Evolutionary conservation across 2,888 invertebrate species (phyloP).

Genomic region (Tricholauxania praeusta): DNA sequence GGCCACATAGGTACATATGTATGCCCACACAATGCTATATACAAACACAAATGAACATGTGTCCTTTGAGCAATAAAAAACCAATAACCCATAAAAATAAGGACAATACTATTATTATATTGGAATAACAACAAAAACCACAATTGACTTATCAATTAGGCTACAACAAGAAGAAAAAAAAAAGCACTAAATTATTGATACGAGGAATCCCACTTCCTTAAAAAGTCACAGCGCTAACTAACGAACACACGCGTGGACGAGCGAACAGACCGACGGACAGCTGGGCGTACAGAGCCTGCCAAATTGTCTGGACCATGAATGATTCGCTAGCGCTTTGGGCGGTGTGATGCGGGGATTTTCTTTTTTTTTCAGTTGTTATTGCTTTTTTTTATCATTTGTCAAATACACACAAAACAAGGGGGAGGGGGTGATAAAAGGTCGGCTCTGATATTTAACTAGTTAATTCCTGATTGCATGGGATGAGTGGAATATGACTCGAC

Average conservation of each 20-base stretch:
- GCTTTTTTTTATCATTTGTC: conserved; percentile 48
- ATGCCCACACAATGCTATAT: not conserved
- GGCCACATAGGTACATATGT: not conserved
- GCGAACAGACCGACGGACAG: conserved; percentile 13
- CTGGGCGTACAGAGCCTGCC: not conserved
- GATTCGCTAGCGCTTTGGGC: conserved; percentile 40
- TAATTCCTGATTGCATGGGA: conserved; percentile 58
- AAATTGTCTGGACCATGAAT: conserved; percentile 11
- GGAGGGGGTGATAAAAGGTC: conserved; percentile 51
- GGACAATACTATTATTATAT: conserved; percentile 47
- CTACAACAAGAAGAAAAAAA: conserved; percentile 33
- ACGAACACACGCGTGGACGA: conserved; percentile 36
- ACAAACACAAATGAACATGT: not conserved
- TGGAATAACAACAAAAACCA: conserved; percentile 25
- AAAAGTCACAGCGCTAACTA: conserved; percentile 27
- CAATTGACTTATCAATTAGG: conserved; percentile 52
- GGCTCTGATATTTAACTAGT: conserved; percentile 50
- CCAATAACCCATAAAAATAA: conserved; percentile 39
- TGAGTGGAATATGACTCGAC: conserved; percentile 38
- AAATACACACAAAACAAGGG: conserved; percentile 48
- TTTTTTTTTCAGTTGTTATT: conserved; percentile 39
- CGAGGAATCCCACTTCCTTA: conserved; percentile 18
- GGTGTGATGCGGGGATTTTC: conserved; percentile 29
- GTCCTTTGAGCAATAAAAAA: conserved; percentile 34
- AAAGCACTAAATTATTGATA: conserved; percentile 47